A percentile compares a stretch with the other conserved stretches of the same genome.
phyloP scores from a whole-genome alignment of 2,113 vertebrate species.

The Galbula dea region DNA sequence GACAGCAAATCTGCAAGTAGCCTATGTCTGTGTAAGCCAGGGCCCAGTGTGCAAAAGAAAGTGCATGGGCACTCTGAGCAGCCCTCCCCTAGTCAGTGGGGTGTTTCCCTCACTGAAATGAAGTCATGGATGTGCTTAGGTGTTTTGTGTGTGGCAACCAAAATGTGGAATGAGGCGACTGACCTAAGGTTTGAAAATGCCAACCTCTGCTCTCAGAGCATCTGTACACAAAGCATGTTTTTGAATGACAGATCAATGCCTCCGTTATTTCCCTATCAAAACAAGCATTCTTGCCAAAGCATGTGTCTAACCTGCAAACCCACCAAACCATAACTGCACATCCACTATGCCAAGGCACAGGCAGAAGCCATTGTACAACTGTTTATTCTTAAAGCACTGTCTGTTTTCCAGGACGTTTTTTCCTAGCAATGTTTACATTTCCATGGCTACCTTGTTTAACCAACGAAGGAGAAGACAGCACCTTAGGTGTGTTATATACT shows the following conservation, averaged over 20 bases:
- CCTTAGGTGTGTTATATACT: not conserved
- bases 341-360: not conserved
- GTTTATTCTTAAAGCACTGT: not conserved
- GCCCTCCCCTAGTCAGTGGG: not conserved
- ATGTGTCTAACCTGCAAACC: not conserved
- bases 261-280: not conserved
- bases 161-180: fast-evolving
- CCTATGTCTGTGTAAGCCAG: not conserved
- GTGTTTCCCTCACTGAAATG: not conserved
- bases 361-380: not conserved
- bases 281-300: not conserved
- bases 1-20: not conserved
- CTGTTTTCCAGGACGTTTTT: not conserved
- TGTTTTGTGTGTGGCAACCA: not conserved
- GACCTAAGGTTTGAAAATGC: not conserved
- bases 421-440: not conserved
- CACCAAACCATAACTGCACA: fast-evolving
- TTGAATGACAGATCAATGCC: not conserved
- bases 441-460: not conserved
- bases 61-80: not conserved
- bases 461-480: not conserved
- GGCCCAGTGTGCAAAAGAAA: not conserved
- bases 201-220: not conserved
- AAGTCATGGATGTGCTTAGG: not conserved
- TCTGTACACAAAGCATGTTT: not conserved